Base-by-base conservation (phyloP, 2,797 vertebrate genomes). In the Melanogrammus aeglefinus region DNA sequence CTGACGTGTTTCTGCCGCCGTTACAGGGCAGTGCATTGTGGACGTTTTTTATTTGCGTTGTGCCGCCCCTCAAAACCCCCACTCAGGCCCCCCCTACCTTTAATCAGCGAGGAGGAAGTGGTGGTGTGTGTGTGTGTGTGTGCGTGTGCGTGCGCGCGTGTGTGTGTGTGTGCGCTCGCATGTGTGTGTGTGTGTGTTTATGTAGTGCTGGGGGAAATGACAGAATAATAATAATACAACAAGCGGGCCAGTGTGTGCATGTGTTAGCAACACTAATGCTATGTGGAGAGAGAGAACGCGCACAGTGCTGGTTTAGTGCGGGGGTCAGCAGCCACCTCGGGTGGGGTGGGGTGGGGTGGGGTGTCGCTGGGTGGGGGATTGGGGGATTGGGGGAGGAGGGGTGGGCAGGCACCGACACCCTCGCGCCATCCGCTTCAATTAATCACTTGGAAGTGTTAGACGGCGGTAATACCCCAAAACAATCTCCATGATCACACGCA, bases 401-500 rank as follows among this genome's bases (percentile, higher is more conserved):
- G 2, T 33, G 31, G 31, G 75, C 77, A 44, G 1, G 69, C 75
- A 73, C 72, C 73, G 51, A 33, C 73, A 7, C 9, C n/a, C 29
- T 9, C 51, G 33, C 18, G 18, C 70, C 77, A 51, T 74, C 85
- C 72, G 39, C 85, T 81, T 84, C 92, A 90, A 93, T 92, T 92
- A 92, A 93, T 93, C 92, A 93, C 88, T 6, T 82, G 83, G 57
- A 88, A 21, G 88, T 90, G 91, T 92, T 90, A 91, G 90, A 85
- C 88, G 86, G 81, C 81, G 85, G 88, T 92, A 91, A 91, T 90
- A 90, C 89, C 82, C 13, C 88, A 92, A 92, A 93, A 93, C 92
- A 92, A 92, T 93, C 92, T 92, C 90, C 89, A 93, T 93, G 92
- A 93, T 93, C 91, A 92, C 91, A 92, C 91, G 86, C 92, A 91